phyloP scores from a whole-genome alignment of 1,140 invertebrate species.

The Drosophila carrolli region DNA sequence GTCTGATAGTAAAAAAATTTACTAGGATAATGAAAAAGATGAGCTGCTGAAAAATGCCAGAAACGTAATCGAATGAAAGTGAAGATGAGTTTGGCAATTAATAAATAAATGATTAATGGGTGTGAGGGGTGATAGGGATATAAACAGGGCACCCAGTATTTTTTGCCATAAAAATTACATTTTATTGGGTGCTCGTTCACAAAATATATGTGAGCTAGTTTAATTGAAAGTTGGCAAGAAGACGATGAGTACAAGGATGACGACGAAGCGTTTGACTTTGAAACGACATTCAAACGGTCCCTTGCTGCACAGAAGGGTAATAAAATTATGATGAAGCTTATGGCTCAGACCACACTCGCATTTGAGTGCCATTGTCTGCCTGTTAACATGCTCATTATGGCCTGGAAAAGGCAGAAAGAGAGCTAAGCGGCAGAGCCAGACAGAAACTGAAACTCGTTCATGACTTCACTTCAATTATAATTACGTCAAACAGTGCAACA shows the following conservation, averaged over 20 bases:
- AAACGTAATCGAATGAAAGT: constrained; percentile 51
- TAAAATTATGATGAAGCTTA: constrained; percentile 78
- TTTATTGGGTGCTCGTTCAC: constrained; percentile 55
- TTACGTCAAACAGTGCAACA: constrained; percentile 83
- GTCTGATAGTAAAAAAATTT: constrained; percentile 56
- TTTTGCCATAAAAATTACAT: constrained; percentile 59
- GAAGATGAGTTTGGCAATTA: constrained; percentile 28
- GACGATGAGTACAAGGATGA: neutral
- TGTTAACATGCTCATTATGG: constrained; percentile 83
- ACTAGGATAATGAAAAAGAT: constrained; percentile 60
- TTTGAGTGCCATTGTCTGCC: constrained; percentile 80
- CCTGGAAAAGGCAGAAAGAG: constrained; percentile 47
- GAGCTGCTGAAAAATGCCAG: constrained; percentile 2
- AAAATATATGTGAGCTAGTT: constrained; percentile 48
- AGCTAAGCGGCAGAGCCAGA: constrained; percentile 26
- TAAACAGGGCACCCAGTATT: constrained; percentile 4
- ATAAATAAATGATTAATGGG: constrained; percentile 51
- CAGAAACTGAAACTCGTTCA: constrained; percentile 70
- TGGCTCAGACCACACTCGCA: constrained; percentile 41
- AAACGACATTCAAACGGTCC: constrained; percentile 69
- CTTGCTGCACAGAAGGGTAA: constrained; percentile 67
- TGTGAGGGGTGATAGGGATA: neutral
- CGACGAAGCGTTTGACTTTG: constrained; percentile 63
- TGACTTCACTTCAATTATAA: constrained; percentile 84
- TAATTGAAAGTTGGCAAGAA: constrained; percentile 66